Evolutionary conservation across 2,888 invertebrate genomes (phyloP), one percentile per base, ranked within the genome.

Genomic region (Harmothoe impar): DNA sequence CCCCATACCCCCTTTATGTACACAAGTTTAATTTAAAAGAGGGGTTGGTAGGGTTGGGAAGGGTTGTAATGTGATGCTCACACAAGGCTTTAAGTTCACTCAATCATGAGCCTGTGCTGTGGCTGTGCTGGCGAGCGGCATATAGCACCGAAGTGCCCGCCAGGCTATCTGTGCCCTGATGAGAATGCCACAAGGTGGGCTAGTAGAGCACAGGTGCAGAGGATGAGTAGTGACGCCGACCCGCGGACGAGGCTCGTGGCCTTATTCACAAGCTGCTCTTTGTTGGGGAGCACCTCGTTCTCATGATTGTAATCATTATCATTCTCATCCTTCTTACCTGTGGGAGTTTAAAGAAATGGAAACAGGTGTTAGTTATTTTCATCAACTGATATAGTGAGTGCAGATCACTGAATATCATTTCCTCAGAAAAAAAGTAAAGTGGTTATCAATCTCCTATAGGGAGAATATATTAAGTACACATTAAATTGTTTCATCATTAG

Each of bases 221-320:
- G 35, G 15, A 81, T 33, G 35, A 35, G 35, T 17, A 23, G 35
- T 15, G 35, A n/a, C 43, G 35, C 20, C 81, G 23, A 17, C 35
- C n/a, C 33, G 81, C n/a, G 43, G 54, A 17, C 17, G 54, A 23
- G n/a, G 29, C 54, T 52, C 5, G 84, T 25, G 43, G 35, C 84
- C 20, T 3, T 3, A 54, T 86, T 86, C 29, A 86, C 86, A 15
- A 86, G 56, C 86, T 86, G 86, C 86, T 86, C 86, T 29, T 86
- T 86, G 31, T 86, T 86, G 86, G 86, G 86, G 25, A 86, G 86
- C 52, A 86, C 86, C 86, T 86, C 86, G 54, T 86, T 86, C 86
- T 86, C 86, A 29, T 86, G 86, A 33, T 86, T 17, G 51, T 84
- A 84, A 29, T 86, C 86, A 17, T 52, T 54, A 5, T 86, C 86